These are phyloP conservation scores for Lethenteron camtschaticum DNA, from an alignment of 2,113 vertebrate species.

Conservation along the genomic window DNA sequence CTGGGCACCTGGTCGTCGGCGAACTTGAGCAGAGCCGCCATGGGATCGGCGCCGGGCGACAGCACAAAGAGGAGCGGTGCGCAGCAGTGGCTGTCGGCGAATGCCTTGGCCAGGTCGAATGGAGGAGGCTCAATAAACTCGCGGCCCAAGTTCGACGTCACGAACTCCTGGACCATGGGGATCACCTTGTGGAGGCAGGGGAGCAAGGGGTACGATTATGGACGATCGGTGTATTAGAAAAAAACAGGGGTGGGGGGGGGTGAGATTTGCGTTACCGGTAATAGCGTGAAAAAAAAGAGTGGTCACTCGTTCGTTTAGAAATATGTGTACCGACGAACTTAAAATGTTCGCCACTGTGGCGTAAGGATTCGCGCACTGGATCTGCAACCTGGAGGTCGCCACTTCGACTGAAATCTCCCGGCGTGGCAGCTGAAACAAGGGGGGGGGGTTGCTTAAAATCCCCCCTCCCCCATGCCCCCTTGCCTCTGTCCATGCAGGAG, in stretches of 20 bases:
- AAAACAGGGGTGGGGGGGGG: no score
- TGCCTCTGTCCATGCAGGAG: background rate
- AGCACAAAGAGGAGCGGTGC: conserved; percentile 45
- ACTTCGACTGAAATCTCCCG: background rate
- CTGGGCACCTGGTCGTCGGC: conserved; percentile 40
- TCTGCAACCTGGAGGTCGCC: background rate
- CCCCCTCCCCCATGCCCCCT: background rate
- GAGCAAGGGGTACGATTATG: no score
- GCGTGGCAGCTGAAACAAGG: background rate
- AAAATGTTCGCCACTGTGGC: background rate
- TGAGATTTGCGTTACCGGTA: no score
- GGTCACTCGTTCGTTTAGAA: background rate
- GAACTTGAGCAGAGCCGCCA: conserved; percentile 53
- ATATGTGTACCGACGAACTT: background rate
- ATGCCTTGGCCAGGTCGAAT: conserved; percentile 48
- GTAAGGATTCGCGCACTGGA: background rate
- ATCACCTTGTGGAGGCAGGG: conserved; percentile 25
- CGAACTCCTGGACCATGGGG: conserved; percentile 51
- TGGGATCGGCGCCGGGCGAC: conserved; percentile 44
- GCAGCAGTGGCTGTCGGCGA: conserved; percentile 48
- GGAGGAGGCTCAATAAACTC: conserved; percentile 51
- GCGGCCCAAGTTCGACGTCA: conserved; percentile 27
- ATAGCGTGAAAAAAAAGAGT: background rate
- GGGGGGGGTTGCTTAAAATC: background rate
- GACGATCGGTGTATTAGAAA: no score